phyloP scores from a whole-genome alignment of 2,797 vertebrate genomes.

The Crypturellus tataupa region DNA sequence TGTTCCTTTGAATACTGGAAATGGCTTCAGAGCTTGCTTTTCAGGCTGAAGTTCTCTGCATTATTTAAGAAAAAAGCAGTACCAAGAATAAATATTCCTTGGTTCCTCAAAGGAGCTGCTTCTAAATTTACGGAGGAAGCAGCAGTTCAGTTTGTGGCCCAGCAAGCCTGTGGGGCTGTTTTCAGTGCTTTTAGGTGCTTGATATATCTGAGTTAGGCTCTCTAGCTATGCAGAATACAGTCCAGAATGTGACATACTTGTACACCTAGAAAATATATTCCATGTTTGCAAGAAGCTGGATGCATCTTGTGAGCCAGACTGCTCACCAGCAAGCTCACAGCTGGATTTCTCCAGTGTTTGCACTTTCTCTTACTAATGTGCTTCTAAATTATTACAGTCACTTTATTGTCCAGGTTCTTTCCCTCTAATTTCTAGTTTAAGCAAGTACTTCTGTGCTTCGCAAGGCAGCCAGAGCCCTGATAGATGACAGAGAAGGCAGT shows the following conservation, averaged over 20 bases:
- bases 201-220: background rate
- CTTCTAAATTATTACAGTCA: background rate
- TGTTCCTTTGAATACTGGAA: background rate
- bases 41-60: background rate
- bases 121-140: background rate
- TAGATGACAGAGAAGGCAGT: background rate
- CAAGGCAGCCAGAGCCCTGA: too few species aligned
- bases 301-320: background rate
- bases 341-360: background rate
- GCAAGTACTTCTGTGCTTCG: background rate
- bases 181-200: background rate
- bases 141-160: background rate
- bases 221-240: rapidly evolving
- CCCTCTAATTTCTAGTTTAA: background rate
- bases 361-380: background rate
- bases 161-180: background rate
- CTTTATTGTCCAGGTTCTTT: background rate
- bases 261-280: rapidly evolving
- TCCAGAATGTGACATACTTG: rapidly evolving
- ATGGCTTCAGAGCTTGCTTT: background rate
- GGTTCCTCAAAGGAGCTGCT: background rate
- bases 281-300: background rate
- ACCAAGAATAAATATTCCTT: background rate
- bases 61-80: background rate
- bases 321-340: background rate